phyloP scores from a whole-genome alignment of 2,797 vertebrate species.

The Centroberyx gerrardi region DNA sequence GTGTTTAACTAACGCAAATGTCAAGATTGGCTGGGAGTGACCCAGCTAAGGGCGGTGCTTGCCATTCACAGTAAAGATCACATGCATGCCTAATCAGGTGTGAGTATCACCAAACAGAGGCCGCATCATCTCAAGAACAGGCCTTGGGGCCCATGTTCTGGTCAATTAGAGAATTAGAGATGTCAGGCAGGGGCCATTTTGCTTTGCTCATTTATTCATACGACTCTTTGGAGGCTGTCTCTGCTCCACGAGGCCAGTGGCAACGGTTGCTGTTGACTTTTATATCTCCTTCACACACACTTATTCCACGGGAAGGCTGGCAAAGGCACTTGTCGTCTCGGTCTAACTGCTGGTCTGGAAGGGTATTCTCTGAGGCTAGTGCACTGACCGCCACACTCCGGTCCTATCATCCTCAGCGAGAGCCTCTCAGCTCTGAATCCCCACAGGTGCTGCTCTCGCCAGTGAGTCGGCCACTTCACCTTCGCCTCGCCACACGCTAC shows the following conservation, averaged over 20 bases:
- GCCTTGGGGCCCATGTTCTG: slow-evolving; percentile 55
- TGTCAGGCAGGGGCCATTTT: slow-evolving; percentile 51
- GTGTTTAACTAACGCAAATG: slow-evolving; percentile 67
- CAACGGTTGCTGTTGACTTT: slow-evolving; percentile 38
- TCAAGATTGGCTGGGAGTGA: slow-evolving; percentile 56
- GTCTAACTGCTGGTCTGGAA: slow-evolving; percentile 11
- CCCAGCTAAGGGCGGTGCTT: slow-evolving; percentile 43
- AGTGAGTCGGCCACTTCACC: slow-evolving; percentile 12
- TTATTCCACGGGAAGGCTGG: slow-evolving; percentile 26
- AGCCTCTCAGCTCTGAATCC: slow-evolving; percentile 33
- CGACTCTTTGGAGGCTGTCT: slow-evolving; percentile 33
- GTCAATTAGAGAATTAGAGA: slow-evolving; percentile 73
- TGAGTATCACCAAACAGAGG: slow-evolving; percentile 58
- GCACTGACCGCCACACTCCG: background rate
- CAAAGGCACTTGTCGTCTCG: background rate
- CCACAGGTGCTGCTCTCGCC: background rate
- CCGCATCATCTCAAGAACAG: slow-evolving; percentile 52
- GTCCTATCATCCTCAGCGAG: slow-evolving; percentile 1
- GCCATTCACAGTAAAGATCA: slow-evolving; percentile 62
- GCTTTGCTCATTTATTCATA: slow-evolving; percentile 59
- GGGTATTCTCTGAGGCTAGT: slow-evolving; percentile 22
- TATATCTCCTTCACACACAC: slow-evolving; percentile 18
- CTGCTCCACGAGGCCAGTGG: slow-evolving; percentile 14
- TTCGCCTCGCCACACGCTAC: background rate
- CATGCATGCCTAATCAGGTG: slow-evolving; percentile 68